Percentiles rank a stretch among this genome's conserved stretches.
Conservation (phyloP, 2,113 vertebrate genomes). For the Sclerurus mexicanus region DNA sequence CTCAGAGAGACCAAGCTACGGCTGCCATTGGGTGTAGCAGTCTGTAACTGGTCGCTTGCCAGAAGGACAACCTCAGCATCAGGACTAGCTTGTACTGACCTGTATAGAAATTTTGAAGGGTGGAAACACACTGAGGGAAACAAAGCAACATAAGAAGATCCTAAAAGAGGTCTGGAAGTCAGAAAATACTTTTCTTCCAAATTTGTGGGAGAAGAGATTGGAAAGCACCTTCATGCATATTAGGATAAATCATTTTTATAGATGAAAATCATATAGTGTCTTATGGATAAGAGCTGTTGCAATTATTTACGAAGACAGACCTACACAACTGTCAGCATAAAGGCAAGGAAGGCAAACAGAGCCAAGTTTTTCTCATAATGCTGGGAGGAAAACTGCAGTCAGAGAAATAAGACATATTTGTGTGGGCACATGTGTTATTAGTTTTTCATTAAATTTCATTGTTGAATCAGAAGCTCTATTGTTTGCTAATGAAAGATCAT, state of each 20-base stretch:
- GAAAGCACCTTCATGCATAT: neutral
- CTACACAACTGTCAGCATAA: neutral
- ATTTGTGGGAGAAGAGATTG: neutral
- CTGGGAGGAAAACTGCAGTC: neutral
- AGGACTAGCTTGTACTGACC: neutral
- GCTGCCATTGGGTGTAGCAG: neutral
- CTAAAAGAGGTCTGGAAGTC: neutral
- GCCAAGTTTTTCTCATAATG: neutral
- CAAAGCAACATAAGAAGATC: neutral
- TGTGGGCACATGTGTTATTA: neutral
- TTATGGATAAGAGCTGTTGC: neutral
- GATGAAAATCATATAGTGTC: neutral
- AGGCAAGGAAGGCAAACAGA: neutral
- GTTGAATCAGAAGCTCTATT: neutral
- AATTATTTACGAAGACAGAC: neutral
- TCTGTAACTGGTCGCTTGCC: neutral
- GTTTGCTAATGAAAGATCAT: neutral
- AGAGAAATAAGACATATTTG: neutral
- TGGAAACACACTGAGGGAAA: neutral
- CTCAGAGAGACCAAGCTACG: neutral
- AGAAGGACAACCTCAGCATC: neutral
- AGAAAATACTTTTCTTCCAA: neutral
- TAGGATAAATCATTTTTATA: neutral
- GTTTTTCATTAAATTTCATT: slow-evolving; percentile 6
- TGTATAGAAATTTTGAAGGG: neutral